A percentile compares a stretch with the other conserved stretches of the same genome.
Evolutionary conservation across 2,888 invertebrate genomes (phyloP).

Genomic region (Atrina japonica): DNA sequence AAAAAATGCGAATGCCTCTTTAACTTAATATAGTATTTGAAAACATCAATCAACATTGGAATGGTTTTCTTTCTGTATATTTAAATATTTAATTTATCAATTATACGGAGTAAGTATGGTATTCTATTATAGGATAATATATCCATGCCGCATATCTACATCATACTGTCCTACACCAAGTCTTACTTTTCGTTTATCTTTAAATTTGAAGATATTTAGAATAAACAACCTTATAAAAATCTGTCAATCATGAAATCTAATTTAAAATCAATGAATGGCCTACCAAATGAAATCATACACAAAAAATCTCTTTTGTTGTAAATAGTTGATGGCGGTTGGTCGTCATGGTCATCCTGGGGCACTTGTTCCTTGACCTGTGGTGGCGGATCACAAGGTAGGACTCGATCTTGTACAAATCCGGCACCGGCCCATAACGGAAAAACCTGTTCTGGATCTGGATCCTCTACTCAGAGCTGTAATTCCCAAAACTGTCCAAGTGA

Average conservation of each 20-base stretch:
- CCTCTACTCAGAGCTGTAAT: constrained; percentile 2
- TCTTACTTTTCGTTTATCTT: too few species aligned
- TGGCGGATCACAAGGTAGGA: background rate
- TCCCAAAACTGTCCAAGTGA: background rate
- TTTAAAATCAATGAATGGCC: background rate
- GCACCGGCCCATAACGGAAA: constrained; percentile 14
- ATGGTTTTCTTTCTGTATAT: too few species aligned
- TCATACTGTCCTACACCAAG: too few species aligned
- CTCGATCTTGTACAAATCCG: constrained; percentile 18
- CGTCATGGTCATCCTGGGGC: constrained; percentile 17
- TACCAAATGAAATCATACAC: background rate
- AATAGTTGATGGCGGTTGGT: constrained; percentile 17
- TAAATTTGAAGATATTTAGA: too few species aligned
- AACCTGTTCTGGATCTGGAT: background rate
- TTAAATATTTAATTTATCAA: too few species aligned
- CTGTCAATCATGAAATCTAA: background rate
- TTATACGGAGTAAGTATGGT: too few species aligned
- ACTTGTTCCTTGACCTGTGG: constrained; percentile 20
- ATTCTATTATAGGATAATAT: too few species aligned
- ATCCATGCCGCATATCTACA: too few species aligned
- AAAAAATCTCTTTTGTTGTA: background rate
- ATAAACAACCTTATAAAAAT: too few species aligned
- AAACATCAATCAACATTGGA: too few species aligned
- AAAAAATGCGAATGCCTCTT: too few species aligned
- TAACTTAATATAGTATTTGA: too few species aligned